phyloP scores from a whole-genome alignment of 1,140 invertebrate genomes.

The Zaprionus africanus region DNA sequence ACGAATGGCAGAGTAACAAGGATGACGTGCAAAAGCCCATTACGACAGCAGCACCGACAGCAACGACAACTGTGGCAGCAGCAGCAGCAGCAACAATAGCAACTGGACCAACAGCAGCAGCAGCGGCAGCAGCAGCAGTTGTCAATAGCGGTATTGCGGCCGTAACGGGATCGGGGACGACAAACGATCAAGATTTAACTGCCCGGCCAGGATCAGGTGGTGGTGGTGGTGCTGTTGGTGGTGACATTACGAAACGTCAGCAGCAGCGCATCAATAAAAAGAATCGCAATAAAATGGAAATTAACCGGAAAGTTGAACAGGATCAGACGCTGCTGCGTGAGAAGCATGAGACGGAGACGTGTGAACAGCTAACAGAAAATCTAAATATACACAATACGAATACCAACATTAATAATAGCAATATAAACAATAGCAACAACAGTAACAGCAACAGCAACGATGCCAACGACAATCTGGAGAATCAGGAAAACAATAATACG shows the following conservation, averaged over 20 bases:
- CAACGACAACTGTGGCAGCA: slow-evolving; percentile 13
- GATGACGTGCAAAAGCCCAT: slow-evolving; percentile 58
- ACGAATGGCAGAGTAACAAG: slow-evolving; percentile 64
- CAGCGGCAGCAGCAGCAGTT: slow-evolving; percentile 12
- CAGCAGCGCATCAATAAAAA: slow-evolving; percentile 38
- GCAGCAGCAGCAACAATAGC: slow-evolving; percentile 2
- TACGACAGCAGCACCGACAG: slow-evolving; percentile 22
- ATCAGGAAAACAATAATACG: slow-evolving; percentile 62
- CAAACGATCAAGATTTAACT: slow-evolving; percentile 10
- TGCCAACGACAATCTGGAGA: slow-evolving; percentile 58
- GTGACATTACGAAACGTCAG: slow-evolving; percentile 16
- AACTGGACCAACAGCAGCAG: slow-evolving; percentile 23
- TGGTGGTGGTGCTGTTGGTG: background rate
- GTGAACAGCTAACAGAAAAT: slow-evolving; percentile 26
- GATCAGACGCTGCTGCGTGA: slow-evolving; percentile 46
- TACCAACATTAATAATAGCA: slow-evolving; percentile 17
- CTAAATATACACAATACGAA: slow-evolving; percentile 13
- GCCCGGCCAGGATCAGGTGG: slow-evolving; percentile 5
- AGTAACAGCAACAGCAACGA: slow-evolving; percentile 35
- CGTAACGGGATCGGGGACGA: background rate
- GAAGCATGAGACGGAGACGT: slow-evolving; percentile 57
- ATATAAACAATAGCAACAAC: slow-evolving; percentile 8
- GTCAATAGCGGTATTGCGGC: slow-evolving; percentile 11
- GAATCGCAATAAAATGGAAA: slow-evolving; percentile 56
- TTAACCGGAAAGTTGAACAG: slow-evolving; percentile 51